These are phyloP conservation scores for Talpa occidentalis DNA, from an alignment of 2,113 vertebrate genomes.

Conservation along the genomic window DNA sequence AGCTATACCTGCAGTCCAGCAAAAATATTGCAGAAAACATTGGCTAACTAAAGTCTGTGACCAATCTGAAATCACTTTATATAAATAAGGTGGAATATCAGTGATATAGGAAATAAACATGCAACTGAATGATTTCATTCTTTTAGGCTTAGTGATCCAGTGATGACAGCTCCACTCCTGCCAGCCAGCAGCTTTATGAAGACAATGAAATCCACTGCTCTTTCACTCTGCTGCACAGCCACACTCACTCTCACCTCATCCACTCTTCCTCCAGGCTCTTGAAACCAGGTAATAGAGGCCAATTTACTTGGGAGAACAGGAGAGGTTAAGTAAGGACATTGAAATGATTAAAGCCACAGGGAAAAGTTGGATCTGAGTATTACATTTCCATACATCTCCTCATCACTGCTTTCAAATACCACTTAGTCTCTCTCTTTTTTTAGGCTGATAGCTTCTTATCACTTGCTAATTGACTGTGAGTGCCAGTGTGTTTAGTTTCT, in stretches of 20 bases:
- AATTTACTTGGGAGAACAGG: not conserved
- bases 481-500: not conserved
- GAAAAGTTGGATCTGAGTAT: not conserved
- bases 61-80: not conserved
- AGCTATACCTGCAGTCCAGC: not conserved
- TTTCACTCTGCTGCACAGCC: not conserved
- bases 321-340: slow-evolving; percentile 48
- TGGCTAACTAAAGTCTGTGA: not conserved
- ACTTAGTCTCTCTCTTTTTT: not conserved
- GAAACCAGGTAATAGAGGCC: not conserved
- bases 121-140: not conserved
- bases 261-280: not conserved
- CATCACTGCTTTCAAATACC: slow-evolving; percentile 32
- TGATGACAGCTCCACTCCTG: not conserved
- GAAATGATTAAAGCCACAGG: slow-evolving; percentile 31
- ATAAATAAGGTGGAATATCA: not conserved
- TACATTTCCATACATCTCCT: not conserved
- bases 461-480: slow-evolving; percentile 54
- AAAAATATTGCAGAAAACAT: not conserved
- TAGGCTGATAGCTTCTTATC: slow-evolving; percentile 24
- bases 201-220: not conserved
- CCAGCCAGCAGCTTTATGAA: not conserved
- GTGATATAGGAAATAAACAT: not conserved
- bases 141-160: not conserved
- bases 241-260: not conserved